These are phyloP conservation scores for Notechis scutatus DNA, from an alignment of 2,113 vertebrate genomes.

Conservation along the genomic window DNA sequence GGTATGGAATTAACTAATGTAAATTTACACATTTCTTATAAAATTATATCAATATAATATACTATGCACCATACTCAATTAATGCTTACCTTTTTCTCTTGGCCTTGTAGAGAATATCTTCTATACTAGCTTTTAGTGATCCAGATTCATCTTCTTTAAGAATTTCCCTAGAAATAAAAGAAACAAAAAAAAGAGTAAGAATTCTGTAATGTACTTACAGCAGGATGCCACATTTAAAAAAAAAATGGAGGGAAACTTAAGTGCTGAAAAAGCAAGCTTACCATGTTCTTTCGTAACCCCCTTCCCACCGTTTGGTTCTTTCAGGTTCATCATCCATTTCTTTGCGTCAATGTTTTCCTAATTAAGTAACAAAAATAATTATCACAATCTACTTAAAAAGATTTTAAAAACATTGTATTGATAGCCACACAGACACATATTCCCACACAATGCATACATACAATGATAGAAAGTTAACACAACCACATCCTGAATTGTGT, in stretches of 20 bases:
- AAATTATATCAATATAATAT: background rate
- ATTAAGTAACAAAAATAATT: background rate
- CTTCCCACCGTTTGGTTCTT: slow-evolving; percentile 94
- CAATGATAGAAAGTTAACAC: background rate
- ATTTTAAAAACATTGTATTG: background rate
- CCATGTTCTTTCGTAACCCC: slow-evolving; percentile 98
- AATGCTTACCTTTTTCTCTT: slow-evolving; percentile 84
- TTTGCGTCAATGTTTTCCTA: background rate
- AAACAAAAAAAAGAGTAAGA: background rate
- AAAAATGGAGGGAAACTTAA: background rate
- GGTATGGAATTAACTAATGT: background rate
- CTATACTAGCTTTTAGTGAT: slow-evolving; percentile 91
- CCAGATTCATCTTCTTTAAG: slow-evolving; percentile 96
- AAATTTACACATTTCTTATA: background rate
- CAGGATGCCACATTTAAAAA: rapidly evolving
- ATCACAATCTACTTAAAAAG: background rate
- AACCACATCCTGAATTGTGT: background rate
- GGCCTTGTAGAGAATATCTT: slow-evolving; percentile 92
- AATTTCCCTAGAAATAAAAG: slow-evolving; percentile 79
- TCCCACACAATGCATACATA: background rate
- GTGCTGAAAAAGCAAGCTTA: slow-evolving; percentile 38
- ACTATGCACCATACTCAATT: background rate
- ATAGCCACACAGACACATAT: background rate
- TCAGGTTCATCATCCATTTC: slow-evolving; percentile 94
- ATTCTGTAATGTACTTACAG: rapidly evolving